Base-by-base conservation (phyloP, 2,113 vertebrate species). In the Panthera leo region DNA sequence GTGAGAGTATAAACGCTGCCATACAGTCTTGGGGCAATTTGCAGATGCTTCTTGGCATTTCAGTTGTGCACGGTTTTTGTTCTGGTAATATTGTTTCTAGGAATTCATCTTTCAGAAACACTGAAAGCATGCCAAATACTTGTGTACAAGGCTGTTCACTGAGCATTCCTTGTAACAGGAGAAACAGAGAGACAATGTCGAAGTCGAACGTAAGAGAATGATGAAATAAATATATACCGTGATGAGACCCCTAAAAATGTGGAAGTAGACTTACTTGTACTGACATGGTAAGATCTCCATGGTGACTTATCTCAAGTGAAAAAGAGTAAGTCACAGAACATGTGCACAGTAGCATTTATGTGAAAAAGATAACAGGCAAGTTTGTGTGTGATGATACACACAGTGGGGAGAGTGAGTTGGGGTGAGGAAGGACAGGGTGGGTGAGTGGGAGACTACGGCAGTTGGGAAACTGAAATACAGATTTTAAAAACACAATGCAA, bases 61-160 rank as follows among this genome's bases (percentile, higher is more conserved):
- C 94, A 75, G 42, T 73, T 39, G 61, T 21, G 31, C 53, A 7
- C 67, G 42, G 5, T 34, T 76, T 67, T 91, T 92, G 70, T 68
- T 55, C 31, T 39, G 61, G 16, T 80, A 71, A 53, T 89, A 80
- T 4, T 65, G 61, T 79, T 89, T 86, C 65, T 27, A 92, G 73
- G 92, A 93, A 86, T n/a, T 34, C 3, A 4, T 91, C 83, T 96
- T 95, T 75, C 55, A 96, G 61, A 94, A 92, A n/a, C 85, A 92
- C 89, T 73, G 55, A 55, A 75, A 85, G 58, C 16, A 3, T 89
- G 55, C 23, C 70, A 84, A 36, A 82, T 68, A 53, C n/a, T 27
- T 53, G 45, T 42, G 53, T 12, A 65, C 34, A 42, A 70, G 31
- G 55, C 36, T 93, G 9, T 45, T 91, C 48, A 68, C 0, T 23